Conservation (phyloP, 2,113 vertebrate genomes). For the Mormyrus lacerda region DNA sequence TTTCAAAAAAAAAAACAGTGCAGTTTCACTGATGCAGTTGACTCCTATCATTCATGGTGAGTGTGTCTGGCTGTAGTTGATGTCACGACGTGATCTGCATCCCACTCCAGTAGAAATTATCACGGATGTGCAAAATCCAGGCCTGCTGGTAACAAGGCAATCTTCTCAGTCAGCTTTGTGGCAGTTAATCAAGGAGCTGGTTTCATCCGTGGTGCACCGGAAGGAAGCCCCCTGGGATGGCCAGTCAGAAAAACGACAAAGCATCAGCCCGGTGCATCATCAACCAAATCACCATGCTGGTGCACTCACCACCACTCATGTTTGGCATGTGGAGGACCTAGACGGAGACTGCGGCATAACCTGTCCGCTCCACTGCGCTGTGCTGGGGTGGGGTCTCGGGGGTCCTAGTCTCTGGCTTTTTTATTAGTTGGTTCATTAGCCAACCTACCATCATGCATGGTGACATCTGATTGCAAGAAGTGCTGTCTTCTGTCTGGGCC, state of each 20-base stretch:
- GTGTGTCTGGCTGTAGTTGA: background rate
- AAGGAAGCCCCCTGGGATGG: background rate
- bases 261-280: background rate
- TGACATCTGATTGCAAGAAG: background rate
- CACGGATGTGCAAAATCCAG: background rate
- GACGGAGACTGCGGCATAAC: background rate
- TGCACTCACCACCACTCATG: background rate
- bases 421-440: background rate
- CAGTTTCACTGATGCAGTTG: background rate
- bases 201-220: background rate
- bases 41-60: background rate
- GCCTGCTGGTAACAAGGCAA: background rate
- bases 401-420: background rate
- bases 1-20: background rate
- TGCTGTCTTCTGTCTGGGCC: background rate
- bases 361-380: background rate
- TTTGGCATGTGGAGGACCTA: background rate
- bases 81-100: background rate
- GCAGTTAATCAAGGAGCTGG: conserved; percentile 13
- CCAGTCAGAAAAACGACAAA: background rate
- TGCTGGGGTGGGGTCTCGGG: background rate
- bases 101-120: background rate
- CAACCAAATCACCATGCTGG: background rate
- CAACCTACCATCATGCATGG: background rate
- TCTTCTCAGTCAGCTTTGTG: background rate